These are phyloP conservation scores for Talpa occidentalis DNA, from an alignment of 2,113 vertebrate genomes.

Conservation along the genomic window DNA sequence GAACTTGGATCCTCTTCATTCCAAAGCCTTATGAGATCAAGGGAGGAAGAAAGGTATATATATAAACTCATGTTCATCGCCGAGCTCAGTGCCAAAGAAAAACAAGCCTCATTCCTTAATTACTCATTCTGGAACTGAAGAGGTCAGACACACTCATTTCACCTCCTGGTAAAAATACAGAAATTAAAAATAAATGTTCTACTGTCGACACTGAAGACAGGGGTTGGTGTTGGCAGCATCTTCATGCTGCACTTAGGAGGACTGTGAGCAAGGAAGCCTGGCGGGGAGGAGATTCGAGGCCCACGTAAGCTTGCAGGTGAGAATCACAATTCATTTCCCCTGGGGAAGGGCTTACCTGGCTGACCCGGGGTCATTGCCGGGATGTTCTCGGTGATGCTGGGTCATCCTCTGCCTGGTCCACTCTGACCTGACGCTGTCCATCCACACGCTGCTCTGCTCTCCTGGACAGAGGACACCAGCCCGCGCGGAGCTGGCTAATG, in stretches of 20 bases:
- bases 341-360: neutral
- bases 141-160: neutral
- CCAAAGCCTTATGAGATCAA: conserved; percentile 11
- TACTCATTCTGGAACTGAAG: neutral
- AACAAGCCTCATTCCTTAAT: neutral
- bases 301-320: fast-evolving
- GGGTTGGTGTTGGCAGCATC: too few relatives aligned
- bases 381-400: neutral
- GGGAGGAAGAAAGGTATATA: neutral
- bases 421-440: neutral
- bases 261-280: fast-evolving
- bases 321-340: too few relatives aligned
- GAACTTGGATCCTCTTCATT: conserved; percentile 44
- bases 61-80: neutral
- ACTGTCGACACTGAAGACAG: neutral
- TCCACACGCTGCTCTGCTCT: neutral
- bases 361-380: fast-evolving
- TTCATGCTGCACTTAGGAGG: neutral
- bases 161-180: conserved; percentile 7
- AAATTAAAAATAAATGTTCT: neutral
- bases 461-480: too few relatives aligned
- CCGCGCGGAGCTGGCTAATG: neutral
- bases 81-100: neutral
- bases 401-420: fast-evolving
- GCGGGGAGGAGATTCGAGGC: fast-evolving